Evolutionary conservation across 2,888 invertebrate genomes (phyloP), one percentile per base, ranked within the genome.

Genomic region (Ganaspis brasiliensis): DNA sequence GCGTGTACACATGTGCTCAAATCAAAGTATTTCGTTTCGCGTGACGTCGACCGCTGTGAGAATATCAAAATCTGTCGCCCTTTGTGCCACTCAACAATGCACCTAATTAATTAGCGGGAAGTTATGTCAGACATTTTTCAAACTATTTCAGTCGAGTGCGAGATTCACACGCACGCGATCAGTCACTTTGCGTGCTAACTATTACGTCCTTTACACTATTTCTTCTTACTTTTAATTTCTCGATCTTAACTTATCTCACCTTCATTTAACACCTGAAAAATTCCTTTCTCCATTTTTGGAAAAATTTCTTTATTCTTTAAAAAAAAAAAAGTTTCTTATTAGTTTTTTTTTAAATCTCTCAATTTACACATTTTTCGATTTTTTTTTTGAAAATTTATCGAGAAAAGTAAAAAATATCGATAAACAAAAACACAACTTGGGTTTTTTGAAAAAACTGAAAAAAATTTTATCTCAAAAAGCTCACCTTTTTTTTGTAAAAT

Each of bases 101-200:
- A 84, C 85, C 84, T 89, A 89, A 90, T 90, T 90, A 90, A 90
- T 90, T 89, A 89, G 84, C 85, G 87, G 87, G 88, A 90, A 88
- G 90, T 90, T 90, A 90, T 90, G 90, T 90, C 89, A 90, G 86
- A 87, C 83, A 87, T 86, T 86, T 86, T 88, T 87, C 80, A 87
- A 87, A 84, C 82, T 83, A 85, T 85, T 87, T 86, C 86, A 79
- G 82, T 84, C 81, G 77, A 77, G 72, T 79, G 75, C 63, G 81
- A 83, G 82, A 77, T 85, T 87, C 84, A 79, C 87, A 85, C 85
- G 79, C 75, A 72, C 63, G 71, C 57, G 72, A 80, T 77, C 76
- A 76, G 73, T 76, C 61, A 24, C 72, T 73, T 75, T 74, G 72
- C 74, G 77, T 74, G 78, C 74, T 75, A 37, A 45, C 70, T 75